Base-by-base conservation (phyloP, 2,888 invertebrate species). In the Falcaria lacertinaria region DNA sequence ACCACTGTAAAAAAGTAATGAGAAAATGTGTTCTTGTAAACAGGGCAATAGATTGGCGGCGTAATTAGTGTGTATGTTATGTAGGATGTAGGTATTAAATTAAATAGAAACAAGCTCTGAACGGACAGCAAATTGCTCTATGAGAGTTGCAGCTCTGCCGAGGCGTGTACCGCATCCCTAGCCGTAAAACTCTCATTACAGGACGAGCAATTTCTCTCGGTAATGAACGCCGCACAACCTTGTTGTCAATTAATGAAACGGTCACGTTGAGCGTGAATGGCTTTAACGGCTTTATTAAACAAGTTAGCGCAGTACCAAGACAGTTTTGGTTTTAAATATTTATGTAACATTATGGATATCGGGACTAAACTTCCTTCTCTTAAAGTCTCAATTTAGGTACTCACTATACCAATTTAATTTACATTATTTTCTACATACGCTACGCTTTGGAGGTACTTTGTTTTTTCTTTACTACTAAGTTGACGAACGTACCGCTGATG, bases 181-280 rank as follows among this genome's bases (percentile, higher is more conserved):
- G 56, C 64, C 71, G 72, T 79, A 79, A 76, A 77, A 74, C 70
- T 69, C 73, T 69, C 67, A 70, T 75, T 75, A 74, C 62, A 62
- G 61, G 52, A 64, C 59, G 57, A 63, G 69, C 74, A 68, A 74
- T 76, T 73, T 74, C 68, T 69, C 70, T 69, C 64, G 69, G 70
- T 79, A 77, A 71, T 61, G 71, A 73, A 74, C 69, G 68, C 65
- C 64, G 67, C 69, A 63, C 66, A 52, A 65, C 67, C 69, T 64
- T 57, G 64, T 58, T 69, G 63, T 69, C 70, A 70, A 72, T 73
- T 71, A 67, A 56, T 53, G 48, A 53, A 65, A 63, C 57, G 58
- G 57, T 58, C 60, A 63, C 58, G 57, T 60, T 28, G 11, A 28
- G 28, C 11, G 28, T 3, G 11, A n/a, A 7, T 28, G 11, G 28